These are phyloP conservation scores for Lamprotornis superbus DNA, from an alignment of 2,113 vertebrate species.

Conservation along the genomic window DNA sequence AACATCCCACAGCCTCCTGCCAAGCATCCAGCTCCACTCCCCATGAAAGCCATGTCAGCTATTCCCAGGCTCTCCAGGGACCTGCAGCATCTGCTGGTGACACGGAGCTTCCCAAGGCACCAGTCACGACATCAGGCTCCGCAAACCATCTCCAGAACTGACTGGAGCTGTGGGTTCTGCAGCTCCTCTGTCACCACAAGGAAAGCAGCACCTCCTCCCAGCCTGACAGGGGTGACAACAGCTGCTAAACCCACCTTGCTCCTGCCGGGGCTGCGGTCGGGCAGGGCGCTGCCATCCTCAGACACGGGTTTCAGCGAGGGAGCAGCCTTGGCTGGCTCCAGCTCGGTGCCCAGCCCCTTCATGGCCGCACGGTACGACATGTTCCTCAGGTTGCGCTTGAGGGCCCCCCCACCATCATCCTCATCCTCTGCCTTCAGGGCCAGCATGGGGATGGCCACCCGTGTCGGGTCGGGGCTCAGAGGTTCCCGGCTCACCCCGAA, in stretches of 20 bases:
- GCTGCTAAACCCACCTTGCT: conserved; percentile 68
- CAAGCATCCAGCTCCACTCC: neutral
- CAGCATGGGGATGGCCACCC: conserved; percentile 40
- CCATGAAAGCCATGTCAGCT: rapidly evolving
- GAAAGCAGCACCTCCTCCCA: rapidly evolving
- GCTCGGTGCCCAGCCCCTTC: conserved; percentile 47
- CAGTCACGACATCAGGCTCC: rapidly evolving
- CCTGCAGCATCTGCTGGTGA: neutral
- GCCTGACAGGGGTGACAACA: rapidly evolving
- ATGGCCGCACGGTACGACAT: conserved; percentile 89
- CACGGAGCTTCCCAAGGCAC: neutral
- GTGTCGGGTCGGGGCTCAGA: neutral
- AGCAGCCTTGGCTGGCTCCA: rapidly evolving
- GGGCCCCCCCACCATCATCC: conserved; percentile 32
- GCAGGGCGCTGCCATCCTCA: conserved; percentile 57
- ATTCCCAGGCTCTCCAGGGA: neutral
- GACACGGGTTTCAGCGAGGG: conserved; percentile 63
- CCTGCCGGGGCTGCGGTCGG: conserved; percentile 36
- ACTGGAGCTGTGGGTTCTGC: neutral
- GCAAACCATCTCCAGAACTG: neutral
- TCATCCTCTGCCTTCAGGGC: conserved; percentile 71
- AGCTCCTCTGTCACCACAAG: neutral
- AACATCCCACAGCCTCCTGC: neutral
- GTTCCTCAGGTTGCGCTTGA: conserved; percentile 86
- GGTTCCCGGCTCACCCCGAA: conserved; percentile 69